Conservation (phyloP, 1,140 invertebrate species). For the Campoletis sonorensis region DNA sequence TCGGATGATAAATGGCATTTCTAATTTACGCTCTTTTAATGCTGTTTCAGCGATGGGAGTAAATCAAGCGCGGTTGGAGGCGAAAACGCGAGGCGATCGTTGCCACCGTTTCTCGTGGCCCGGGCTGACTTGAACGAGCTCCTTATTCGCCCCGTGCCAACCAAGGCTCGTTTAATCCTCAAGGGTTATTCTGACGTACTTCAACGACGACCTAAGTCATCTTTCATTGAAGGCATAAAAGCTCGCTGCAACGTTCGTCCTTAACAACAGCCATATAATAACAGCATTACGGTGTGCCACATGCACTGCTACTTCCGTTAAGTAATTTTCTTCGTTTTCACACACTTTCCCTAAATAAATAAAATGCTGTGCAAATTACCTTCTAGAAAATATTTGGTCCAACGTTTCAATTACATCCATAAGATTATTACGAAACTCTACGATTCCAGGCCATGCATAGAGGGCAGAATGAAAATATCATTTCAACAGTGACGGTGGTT, state of each 20-base stretch:
- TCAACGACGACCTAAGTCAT: conserved; percentile 35
- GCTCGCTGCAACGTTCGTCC: background rate
- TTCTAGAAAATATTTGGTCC: too few relatives aligned
- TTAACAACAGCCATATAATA: conserved; percentile 9
- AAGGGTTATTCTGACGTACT: conserved; percentile 35
- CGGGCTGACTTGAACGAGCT: conserved; percentile 10
- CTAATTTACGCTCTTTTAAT: conserved; percentile 41
- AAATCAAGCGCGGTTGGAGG: conserved; percentile 33
- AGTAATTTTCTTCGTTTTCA: background rate
- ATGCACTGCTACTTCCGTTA: background rate
- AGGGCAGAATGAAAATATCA: too few relatives aligned
- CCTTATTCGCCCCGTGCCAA: conserved; percentile 25
- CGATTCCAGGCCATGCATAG: too few relatives aligned
- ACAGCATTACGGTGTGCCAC: background rate
- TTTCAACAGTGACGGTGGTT: too few relatives aligned
- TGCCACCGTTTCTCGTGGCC: conserved; percentile 10
- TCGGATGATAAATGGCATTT: conserved; percentile 33
- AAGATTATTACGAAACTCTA: too few relatives aligned
- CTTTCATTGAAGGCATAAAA: conserved; percentile 5
- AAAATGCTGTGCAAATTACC: background rate
- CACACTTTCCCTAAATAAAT: background rate
- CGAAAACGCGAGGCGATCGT: conserved; percentile 23
- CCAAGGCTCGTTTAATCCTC: conserved; percentile 36
- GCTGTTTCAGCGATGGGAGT: conserved; percentile 38
- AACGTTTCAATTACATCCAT: too few relatives aligned